Evolutionary conservation across 2,888 invertebrate species (phyloP), one percentile per base, ranked within the genome.

Genomic region (Desoria tigrina): DNA sequence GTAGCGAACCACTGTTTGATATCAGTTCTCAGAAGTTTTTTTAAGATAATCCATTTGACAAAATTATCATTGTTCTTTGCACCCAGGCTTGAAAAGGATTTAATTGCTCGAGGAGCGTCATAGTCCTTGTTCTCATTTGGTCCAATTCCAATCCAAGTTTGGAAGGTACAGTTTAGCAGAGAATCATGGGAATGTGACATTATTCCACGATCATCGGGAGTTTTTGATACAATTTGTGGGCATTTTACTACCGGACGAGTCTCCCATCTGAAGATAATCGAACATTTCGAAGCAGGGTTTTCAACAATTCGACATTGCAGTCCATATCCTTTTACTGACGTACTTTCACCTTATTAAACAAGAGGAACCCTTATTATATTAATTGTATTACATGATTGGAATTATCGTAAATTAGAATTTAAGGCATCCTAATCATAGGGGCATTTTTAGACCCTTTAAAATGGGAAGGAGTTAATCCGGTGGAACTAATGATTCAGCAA

Each of bases 181-280:
- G n/a, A n/a, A n/a, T n/a, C n/a, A n/a, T n/a, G n/a, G n/a, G n/a
- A n/a, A n/a, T n/a, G n/a, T n/a, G n/a, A n/a, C n/a, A n/a, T n/a
- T n/a, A n/a, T n/a, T n/a, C n/a, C n/a, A n/a, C n/a, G n/a, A n/a
- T 32, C 32, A 4, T 11, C 32, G 4, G 4, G 32, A 11, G 32
- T 32, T 32, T 32, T 32, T 7, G 32, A 32, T n/a, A 32, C 11
- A 11, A 11, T 32, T 32, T 7, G 32, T 32, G 11, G 32, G 32
- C 45, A 45, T 45, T 45, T 16, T 6, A 45, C 16, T 16, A 4
- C 21, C 16, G 16, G 16, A 45, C 6, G n/a, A 18, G 16, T 4
- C 18, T 63, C 66, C 66, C 66, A 66, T 7, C 14, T 23, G 11
- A 63, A 32, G 23, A 54, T 54, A 3, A 63, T 59, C 14, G n/a